Conservation (phyloP, 1,140 invertebrate species). For the Drosophila ironensis region DNA sequence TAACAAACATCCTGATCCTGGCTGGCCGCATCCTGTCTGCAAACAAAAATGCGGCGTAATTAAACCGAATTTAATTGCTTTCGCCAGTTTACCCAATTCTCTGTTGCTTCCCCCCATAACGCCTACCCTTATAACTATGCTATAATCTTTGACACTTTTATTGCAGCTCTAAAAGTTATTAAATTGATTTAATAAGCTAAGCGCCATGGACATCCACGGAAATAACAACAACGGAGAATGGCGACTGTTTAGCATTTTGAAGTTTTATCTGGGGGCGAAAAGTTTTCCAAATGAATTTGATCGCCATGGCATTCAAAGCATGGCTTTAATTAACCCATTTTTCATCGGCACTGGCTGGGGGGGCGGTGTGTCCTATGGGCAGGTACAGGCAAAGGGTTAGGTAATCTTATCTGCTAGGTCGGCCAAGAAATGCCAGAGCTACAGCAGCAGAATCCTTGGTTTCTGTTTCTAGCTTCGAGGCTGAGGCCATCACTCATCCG, state of each 20-base stretch:
- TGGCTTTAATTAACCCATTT: conserved; percentile 82
- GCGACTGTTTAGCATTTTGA: conserved; percentile 62
- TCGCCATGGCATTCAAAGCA: conserved; percentile 59
- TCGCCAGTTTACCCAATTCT: conserved; percentile 16
- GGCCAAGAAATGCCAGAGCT: conserved; percentile 10
- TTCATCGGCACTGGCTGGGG: conserved; percentile 69
- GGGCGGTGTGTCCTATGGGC: neutral
- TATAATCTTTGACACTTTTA: conserved; percentile 81
- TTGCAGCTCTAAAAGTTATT: conserved; percentile 80
- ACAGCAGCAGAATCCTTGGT: conserved; percentile 1
- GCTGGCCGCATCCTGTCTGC: conserved; percentile 5
- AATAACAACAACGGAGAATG: neutral
- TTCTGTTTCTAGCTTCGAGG: conserved; percentile 18
- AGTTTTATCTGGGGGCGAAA: conserved; percentile 56
- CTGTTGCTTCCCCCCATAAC: neutral
- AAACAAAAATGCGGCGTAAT: conserved; percentile 74
- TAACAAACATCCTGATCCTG: conserved; percentile 65
- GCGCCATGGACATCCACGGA: conserved; percentile 41
- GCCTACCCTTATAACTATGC: conserved; percentile 65
- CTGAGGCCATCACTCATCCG: conserved; percentile 64
- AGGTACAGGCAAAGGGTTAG: conserved; percentile 25
- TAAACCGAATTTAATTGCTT: conserved; percentile 80
- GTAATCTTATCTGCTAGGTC: conserved; percentile 66
- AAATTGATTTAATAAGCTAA: conserved; percentile 82
- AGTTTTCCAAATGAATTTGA: conserved; percentile 69